Evolutionary conservation across 2,113 vertebrate species (phyloP).

Genomic region (Verasper variegatus): DNA sequence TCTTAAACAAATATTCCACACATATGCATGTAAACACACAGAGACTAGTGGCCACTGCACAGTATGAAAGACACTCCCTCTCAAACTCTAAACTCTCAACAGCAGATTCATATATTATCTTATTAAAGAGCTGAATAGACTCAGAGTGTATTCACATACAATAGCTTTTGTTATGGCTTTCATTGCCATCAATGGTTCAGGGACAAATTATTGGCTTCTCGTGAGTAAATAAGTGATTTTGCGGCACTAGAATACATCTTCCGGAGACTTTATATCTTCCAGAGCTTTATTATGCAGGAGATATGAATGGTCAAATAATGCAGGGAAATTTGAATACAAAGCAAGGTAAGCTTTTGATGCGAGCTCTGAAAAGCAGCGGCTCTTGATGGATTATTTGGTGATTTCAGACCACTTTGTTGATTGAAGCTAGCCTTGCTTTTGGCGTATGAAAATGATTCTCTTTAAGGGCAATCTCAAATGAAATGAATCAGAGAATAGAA

Average conservation of each 20-base stretch:
- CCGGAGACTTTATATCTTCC: constrained; percentile 44
- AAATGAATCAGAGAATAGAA: constrained; percentile 63
- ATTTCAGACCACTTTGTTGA: constrained; percentile 66
- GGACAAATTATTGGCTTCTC: constrained; percentile 58
- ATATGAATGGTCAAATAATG: constrained; percentile 68
- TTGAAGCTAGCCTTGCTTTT: constrained; percentile 68
- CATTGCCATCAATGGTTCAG: constrained; percentile 53
- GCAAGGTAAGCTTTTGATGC: constrained; percentile 68
- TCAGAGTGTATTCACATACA: constrained; percentile 23
- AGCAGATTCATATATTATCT: constrained; percentile 24
- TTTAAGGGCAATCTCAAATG: constrained; percentile 66
- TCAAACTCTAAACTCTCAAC: constrained; percentile 18
- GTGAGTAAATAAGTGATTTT: constrained; percentile 63
- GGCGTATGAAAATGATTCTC: constrained; percentile 66
- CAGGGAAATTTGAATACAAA: constrained; percentile 66
- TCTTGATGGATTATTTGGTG: constrained; percentile 70
- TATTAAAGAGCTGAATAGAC: constrained; percentile 23
- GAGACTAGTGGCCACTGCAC: not conserved
- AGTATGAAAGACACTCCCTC: not conserved
- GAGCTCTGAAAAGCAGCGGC: constrained; percentile 60
- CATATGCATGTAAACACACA: not conserved
- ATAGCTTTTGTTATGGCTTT: constrained; percentile 40
- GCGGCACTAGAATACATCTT: constrained; percentile 45
- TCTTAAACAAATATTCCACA: constrained; percentile 54
- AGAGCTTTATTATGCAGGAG: constrained; percentile 44